Conservation (phyloP, 1,140 invertebrate genomes). For the Pogonognathellus flavescens region DNA sequence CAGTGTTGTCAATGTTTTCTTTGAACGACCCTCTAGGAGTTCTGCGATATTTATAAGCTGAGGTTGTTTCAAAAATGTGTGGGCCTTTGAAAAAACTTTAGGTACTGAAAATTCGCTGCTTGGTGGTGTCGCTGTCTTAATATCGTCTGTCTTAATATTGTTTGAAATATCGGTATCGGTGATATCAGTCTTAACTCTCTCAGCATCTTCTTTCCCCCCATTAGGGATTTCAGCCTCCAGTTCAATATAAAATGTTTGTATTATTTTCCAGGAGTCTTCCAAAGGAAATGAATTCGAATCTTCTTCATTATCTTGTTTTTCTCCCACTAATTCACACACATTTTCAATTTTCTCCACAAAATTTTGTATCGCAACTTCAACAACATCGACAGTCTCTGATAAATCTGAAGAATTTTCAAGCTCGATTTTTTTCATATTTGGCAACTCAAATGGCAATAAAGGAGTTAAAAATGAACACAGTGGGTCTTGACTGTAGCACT, state of each 20-base stretch:
- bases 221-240: neutral
- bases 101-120: neutral
- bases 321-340: neutral
- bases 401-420: neutral
- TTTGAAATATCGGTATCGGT: no score
- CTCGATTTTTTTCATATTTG: neutral
- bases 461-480: slow-evolving; percentile 4
- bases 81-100: neutral
- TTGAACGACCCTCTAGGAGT: neutral
- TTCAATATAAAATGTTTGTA: neutral
- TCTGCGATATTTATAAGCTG: neutral
- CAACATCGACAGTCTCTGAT: neutral
- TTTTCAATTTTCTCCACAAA: neutral
- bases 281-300: neutral
- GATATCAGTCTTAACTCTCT: no score
- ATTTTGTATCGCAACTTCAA: neutral
- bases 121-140: no score
- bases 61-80: slow-evolving; percentile 19
- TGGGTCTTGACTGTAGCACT: neutral
- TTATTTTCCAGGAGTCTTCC: neutral
- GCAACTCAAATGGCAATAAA: neutral
- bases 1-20: neutral
- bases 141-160: no score
- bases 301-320: neutral
- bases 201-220: neutral